phyloP scores from a whole-genome alignment of 2,888 invertebrate genomes.

The Eupelmus urozonus region DNA sequence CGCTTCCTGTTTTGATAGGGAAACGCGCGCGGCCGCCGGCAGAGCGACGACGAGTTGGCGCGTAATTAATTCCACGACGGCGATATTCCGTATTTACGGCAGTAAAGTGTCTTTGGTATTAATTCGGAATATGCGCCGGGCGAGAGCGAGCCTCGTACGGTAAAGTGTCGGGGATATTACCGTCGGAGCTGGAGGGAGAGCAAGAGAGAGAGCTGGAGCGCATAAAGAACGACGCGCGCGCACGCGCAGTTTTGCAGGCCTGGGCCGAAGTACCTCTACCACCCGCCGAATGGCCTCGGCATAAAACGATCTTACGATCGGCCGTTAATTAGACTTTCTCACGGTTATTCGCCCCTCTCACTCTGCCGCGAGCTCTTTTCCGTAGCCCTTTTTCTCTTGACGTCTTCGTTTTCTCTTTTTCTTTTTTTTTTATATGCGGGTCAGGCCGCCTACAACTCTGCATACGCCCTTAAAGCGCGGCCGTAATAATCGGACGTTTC shows the following conservation, averaged over 20 bases:
- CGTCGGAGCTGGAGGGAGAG: background rate
- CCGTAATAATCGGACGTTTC: conserved; percentile 16
- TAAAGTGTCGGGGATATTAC: conserved; percentile 19
- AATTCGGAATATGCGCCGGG: conserved; percentile 60
- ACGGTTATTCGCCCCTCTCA: background rate
- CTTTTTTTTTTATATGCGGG: background rate
- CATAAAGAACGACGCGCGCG: conserved; percentile 24
- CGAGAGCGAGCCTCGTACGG: background rate
- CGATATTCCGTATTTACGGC: conserved; percentile 62
- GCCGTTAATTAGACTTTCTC: conserved; percentile 62
- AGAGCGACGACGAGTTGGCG: conserved; percentile 43
- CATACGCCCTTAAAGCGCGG: conserved; percentile 9
- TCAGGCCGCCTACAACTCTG: too few species aligned
- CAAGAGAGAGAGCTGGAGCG: conserved; percentile 22
- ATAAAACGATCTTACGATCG: conserved; percentile 65
- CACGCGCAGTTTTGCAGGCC: background rate
- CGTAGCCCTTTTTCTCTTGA: background rate
- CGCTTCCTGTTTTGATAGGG: conserved; percentile 57
- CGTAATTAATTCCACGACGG: conserved; percentile 61
- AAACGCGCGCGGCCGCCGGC: conserved; percentile 42
- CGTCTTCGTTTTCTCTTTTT: conserved; percentile 12
- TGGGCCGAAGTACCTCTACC: background rate
- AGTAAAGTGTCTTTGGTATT: conserved; percentile 65
- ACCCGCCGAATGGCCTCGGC: conserved; percentile 32
- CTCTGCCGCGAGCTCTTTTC: too few species aligned